Evolutionary conservation across 2,113 vertebrate genomes (phyloP).

Genomic region (Raja brachyura): DNA sequence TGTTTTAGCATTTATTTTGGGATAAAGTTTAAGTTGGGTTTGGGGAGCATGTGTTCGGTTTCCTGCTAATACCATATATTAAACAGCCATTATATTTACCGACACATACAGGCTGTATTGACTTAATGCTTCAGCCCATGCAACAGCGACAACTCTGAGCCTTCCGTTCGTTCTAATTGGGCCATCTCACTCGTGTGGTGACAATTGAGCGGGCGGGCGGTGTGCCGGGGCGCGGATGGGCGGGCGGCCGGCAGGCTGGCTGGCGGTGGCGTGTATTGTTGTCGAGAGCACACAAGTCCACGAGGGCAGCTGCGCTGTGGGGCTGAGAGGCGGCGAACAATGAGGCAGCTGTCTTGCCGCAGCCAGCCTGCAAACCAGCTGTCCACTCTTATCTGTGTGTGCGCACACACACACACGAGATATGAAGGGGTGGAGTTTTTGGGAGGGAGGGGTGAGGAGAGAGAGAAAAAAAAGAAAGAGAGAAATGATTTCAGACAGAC

Average conservation of each 20-base stretch:
- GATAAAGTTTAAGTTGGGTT: neutral
- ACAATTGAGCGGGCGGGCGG: neutral
- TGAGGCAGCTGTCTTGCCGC: constrained; percentile 98
- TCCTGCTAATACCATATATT: neutral
- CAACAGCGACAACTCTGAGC: neutral
- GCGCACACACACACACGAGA: constrained; percentile 53
- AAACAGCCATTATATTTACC: too few species aligned
- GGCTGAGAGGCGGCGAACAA: constrained; percentile 93
- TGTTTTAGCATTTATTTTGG: neutral
- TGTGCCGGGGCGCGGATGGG: constrained; percentile 63
- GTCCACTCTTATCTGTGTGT: constrained; percentile 98
- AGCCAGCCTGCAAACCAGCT: constrained; percentile 98
- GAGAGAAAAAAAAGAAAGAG: constrained; percentile 48
- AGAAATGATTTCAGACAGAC: constrained; percentile 96
- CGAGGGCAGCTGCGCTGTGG: constrained; percentile 62
- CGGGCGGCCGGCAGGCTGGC: constrained; percentile 50
- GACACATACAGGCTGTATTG: too few species aligned
- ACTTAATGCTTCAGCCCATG: neutral
- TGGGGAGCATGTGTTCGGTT: neutral
- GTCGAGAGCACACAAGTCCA: constrained; percentile 26
- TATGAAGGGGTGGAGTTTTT: constrained; percentile 76
- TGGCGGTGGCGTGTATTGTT: constrained; percentile 48
- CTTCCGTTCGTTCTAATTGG: neutral
- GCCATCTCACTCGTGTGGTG: neutral
- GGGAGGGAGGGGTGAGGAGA: constrained; percentile 65